phyloP scores from a whole-genome alignment of 1,140 invertebrate genomes.

The Arion vulgaris region DNA sequence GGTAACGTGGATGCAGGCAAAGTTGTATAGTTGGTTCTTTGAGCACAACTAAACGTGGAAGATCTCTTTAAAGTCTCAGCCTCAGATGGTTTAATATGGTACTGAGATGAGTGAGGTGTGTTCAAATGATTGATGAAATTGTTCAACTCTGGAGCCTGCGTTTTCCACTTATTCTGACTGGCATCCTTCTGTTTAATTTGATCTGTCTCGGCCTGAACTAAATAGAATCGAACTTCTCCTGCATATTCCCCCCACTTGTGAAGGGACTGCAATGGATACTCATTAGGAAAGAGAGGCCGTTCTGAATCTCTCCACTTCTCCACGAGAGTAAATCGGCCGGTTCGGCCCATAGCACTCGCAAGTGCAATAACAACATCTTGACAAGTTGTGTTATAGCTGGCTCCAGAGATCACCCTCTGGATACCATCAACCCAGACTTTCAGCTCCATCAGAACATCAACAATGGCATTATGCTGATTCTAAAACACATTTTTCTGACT shows the following conservation, averaged over 20 bases:
- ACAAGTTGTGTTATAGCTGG: conserved; percentile 94
- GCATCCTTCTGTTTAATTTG: background rate
- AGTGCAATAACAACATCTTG: conserved; percentile 99
- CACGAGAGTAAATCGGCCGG: conserved; percentile 94
- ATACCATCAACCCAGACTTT: conserved; percentile 99
- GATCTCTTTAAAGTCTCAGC: conserved; percentile 75
- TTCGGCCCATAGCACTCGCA: conserved; percentile 96
- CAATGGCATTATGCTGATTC: background rate
- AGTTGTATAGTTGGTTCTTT: conserved; percentile 43
- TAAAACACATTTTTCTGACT: background rate
- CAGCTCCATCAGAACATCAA: conserved; percentile 84
- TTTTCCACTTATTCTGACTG: background rate
- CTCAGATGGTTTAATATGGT: background rate
- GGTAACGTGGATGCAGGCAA: background rate
- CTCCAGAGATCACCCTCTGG: conserved; percentile 96
- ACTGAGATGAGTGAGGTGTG: background rate
- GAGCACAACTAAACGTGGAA: conserved; percentile 78
- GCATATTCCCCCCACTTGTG: conserved; percentile 98
- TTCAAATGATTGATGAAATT: background rate
- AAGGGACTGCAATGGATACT: conserved; percentile 91
- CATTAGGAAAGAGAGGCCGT: conserved; percentile 89
- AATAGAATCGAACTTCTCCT: conserved; percentile 88
- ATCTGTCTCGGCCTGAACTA: conserved; percentile 76
- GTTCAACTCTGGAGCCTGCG: background rate
- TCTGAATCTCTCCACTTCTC: conserved; percentile 97